Evolutionary conservation across 2,888 invertebrate species (phyloP), one percentile per base, ranked within the genome.

Genomic region (Omphaloscelis lunosa): DNA sequence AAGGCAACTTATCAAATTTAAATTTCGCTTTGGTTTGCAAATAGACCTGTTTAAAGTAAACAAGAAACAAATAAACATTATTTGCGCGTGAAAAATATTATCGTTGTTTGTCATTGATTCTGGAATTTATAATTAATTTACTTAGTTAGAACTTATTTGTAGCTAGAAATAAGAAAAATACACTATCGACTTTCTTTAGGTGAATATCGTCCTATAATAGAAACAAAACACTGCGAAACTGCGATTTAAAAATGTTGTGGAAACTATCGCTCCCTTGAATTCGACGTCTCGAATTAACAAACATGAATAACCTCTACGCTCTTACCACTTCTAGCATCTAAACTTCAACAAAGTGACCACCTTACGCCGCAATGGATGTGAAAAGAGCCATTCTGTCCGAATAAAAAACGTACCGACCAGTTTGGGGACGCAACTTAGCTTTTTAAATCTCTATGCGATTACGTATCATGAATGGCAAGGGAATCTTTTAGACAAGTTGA

Each of bases 301-400:
- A 23, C 53, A 56, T 29, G 0, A 29, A 45, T 5, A 23, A 4
- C 17, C 5, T 72, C 68, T 20, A 69, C 45, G 58, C 75, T 72
- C 48, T 41, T 61, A 72, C 41, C 90, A 65, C 86, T 90, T 93
- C 93, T 75, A 93, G 93, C 41, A 74, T 27, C 9, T 4, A 58
- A 0, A 15, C 20, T 84, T 85, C 93, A 93, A 80, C 93, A 94
- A 95, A 95, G 95, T 95, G 96, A 95, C 95, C 96, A 93, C 86
- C 88, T 85, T 91, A 93, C 93, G 95, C 89, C 91, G 87, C 90
- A 89, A 86, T 92, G 94, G 87, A 89, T 91, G 77, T 91, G 92
- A 95, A 95, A 93, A 89, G 94, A 90, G 82, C 89, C 89, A 91
- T 90, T 88, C 86, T 89, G 89, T 92, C 88, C 91, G 91, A 93